Evolutionary conservation across 2,888 invertebrate genomes (phyloP), one percentile per base, ranked within the genome.

Genomic region (Amorpha juglandis): DNA sequence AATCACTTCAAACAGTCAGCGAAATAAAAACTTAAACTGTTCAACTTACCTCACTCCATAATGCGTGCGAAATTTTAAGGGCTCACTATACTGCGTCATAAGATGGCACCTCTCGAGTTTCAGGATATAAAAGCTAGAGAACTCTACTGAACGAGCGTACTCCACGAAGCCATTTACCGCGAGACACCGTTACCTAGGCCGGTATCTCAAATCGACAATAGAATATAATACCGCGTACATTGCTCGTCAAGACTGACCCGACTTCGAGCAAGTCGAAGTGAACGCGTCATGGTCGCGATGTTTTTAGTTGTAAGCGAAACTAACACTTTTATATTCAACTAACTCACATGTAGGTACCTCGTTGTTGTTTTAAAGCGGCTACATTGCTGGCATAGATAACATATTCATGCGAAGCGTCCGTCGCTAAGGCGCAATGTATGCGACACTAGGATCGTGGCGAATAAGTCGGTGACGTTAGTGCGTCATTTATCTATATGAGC

Each of bases 311-410:
- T 63, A 62, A 42, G 21, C 64, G 42, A 42, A 42, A 58, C 42
- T 42, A 58, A 58, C 38, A 19, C 58, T 11, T 42, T 58, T 42
- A 19, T 58, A 8, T 19, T 19, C 58, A 42, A 21, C 19, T 14
- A 58, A 16, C 42, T 58, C 38, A 58, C 42, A 19, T 42, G 58
- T 35, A 58, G 19, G 6, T 42, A 19, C 38, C 12, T 58, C 19
- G 58, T 11, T 80, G 82, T 85, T 87, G 86, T 84, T 83, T 81
- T 76, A 76, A 80, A 82, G 79, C 79, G 78, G 82, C 78, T 80
- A 81, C 84, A 86, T 84, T 82, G 84, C 86, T 78, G 71, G 79
- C 73, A 74, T 68, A 72, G 76, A 78, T 74, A 76, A 78, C 68
- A 67, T 67, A 77, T 70, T 73, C 64, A 65, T 71, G 73, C 72